Conservation (phyloP, 2,797 vertebrate genomes). For the Hippopotamyrus pictus region DNA sequence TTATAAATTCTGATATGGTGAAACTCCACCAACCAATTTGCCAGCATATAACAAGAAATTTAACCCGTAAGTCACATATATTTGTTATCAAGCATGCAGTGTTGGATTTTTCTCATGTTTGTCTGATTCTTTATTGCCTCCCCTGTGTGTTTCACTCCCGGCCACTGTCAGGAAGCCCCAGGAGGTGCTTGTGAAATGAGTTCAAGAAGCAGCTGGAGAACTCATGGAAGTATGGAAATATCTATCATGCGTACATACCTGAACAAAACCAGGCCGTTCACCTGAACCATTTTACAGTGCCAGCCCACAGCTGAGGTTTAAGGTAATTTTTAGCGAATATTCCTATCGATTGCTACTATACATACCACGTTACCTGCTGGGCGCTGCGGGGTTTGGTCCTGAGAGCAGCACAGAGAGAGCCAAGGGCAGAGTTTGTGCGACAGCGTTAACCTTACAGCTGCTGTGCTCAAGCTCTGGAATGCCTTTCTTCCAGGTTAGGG, state of each 20-base stretch:
- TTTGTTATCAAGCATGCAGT: not conserved
- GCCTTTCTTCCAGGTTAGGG: not conserved
- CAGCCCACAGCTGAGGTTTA: not conserved
- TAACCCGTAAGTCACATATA: not conserved
- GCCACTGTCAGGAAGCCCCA: not conserved
- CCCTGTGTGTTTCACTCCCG: not conserved
- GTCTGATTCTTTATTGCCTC: not conserved
- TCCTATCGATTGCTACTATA: not conserved
- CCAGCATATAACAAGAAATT: not conserved
- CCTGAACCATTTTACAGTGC: not conserved
- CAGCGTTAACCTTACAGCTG: not conserved
- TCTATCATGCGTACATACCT: not conserved
- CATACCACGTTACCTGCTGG: not conserved
- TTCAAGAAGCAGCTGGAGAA: not conserved
- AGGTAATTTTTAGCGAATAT: constrained; percentile 1
- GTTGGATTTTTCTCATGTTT: not conserved
- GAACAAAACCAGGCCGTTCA: not conserved
- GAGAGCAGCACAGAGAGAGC: not conserved
- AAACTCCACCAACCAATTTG: not conserved
- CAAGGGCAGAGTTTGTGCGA: not conserved
- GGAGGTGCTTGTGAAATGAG: constrained; percentile 13
- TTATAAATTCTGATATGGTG: not conserved
- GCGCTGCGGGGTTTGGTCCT: not conserved
- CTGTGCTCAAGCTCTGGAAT: not conserved
- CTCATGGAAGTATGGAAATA: not conserved